phyloP scores from a whole-genome alignment of 1,140 invertebrate species.

The Zaprionus kolodkinae region DNA sequence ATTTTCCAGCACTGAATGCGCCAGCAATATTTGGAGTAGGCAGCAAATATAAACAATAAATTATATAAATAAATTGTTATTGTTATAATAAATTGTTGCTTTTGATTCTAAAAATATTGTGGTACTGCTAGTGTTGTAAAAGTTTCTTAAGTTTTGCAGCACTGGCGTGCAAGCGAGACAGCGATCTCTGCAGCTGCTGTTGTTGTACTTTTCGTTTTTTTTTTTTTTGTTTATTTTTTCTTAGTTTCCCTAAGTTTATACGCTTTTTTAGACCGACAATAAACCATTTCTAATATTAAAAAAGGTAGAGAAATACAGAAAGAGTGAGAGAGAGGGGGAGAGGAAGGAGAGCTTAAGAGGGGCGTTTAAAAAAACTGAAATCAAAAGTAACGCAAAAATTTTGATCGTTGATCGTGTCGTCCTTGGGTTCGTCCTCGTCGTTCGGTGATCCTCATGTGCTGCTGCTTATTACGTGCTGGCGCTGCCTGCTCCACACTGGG shows the following conservation, averaged over 20 bases:
- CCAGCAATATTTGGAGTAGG: too few species aligned
- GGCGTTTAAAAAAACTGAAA: conserved; percentile 6
- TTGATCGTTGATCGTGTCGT: conserved; percentile 18
- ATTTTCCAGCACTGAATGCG: too few species aligned
- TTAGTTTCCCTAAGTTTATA: too few species aligned
- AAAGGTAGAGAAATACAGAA: not conserved
- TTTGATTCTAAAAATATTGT: too few species aligned
- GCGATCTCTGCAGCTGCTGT: not conserved
- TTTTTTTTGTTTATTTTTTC: too few species aligned
- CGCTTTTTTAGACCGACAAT: not conserved
- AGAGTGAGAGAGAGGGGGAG: not conserved
- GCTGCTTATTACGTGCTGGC: conserved; percentile 49
- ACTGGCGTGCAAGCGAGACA: too few species aligned
- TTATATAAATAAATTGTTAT: too few species aligned
- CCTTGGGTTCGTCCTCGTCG: not conserved
- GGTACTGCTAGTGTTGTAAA: too few species aligned
- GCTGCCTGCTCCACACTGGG: not conserved
- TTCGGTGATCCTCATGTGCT: not conserved
- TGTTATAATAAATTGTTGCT: too few species aligned
- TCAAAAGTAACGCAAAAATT: conserved; percentile 12
- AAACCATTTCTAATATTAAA: not conserved
- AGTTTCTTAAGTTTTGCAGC: too few species aligned
- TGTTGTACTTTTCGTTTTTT: not conserved
- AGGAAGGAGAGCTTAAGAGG: not conserved
- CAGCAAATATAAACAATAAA: too few species aligned